Conservation (phyloP, 2,797 vertebrate species). For the Luscinia luscinia region DNA sequence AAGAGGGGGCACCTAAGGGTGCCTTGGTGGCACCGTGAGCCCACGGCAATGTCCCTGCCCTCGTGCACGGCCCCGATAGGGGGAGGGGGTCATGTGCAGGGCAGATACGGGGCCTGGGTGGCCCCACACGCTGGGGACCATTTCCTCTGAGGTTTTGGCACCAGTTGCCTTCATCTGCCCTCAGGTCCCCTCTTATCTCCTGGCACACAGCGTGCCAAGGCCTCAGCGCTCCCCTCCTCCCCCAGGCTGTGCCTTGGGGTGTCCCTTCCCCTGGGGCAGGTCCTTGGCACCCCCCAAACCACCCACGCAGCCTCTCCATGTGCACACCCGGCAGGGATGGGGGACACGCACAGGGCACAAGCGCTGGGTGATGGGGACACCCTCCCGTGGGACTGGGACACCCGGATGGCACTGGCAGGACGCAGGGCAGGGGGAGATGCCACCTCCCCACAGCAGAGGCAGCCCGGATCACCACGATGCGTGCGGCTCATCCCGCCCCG, state of each 20-base stretch:
- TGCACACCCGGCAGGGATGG: background rate
- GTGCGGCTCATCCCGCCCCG: background rate
- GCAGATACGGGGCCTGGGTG: background rate
- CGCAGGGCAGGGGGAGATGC: rapidly evolving
- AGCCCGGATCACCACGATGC: rapidly evolving
- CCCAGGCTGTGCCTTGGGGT: background rate
- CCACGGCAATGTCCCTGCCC: rapidly evolving
- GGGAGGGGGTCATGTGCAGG: rapidly evolving
- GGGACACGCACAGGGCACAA: rapidly evolving
- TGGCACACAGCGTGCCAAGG: rapidly evolving
- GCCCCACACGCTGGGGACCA: background rate
- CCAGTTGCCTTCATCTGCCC: background rate
- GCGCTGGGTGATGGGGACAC: rapidly evolving
- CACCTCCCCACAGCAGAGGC: background rate
- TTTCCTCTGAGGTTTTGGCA: background rate
- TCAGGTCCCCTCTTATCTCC: background rate
- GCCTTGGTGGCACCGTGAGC: rapidly evolving
- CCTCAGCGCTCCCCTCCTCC: rapidly evolving
- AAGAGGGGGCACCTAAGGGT: rapidly evolving
- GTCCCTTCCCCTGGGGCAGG: background rate
- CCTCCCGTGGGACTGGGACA: background rate
- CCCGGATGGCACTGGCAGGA: rapidly evolving
- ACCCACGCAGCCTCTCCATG: rapidly evolving
- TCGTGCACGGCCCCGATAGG: rapidly evolving
- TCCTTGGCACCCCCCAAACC: background rate